A percentile compares a stretch with the other conserved stretches of the same genome.
phyloP scores from a whole-genome alignment of 2,113 vertebrate species.

The Thymallus thymallus region DNA sequence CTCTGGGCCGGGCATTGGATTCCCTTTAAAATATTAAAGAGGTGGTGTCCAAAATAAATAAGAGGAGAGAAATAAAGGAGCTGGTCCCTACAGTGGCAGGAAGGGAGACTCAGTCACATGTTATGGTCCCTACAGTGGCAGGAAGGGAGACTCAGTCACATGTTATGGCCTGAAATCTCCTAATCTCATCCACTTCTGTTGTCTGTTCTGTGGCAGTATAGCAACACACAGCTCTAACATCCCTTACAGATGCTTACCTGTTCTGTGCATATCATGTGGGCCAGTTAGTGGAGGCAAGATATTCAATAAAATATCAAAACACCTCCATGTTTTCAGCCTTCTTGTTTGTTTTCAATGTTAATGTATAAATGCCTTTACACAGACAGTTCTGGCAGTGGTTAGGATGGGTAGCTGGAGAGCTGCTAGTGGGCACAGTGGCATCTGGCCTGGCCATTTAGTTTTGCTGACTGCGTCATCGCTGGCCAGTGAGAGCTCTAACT shows the following conservation, averaged over 20 bases:
- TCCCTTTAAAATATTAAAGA: conserved; percentile 67
- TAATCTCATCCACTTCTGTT: not conserved
- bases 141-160: too few species aligned
- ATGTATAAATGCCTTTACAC: not conserved
- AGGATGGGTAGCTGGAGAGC: conserved; percentile 45
- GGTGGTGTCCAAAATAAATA: conserved; percentile 53
- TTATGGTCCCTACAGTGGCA: conserved; percentile 13
- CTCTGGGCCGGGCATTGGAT: conserved; percentile 46
- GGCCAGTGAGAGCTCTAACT: conserved; percentile 33
- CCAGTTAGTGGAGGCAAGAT: not conserved
- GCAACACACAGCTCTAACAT: not conserved
- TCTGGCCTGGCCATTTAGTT: conserved; percentile 62
- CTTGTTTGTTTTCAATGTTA: too few species aligned
- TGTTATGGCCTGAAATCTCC: too few species aligned
- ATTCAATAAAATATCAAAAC: not conserved
- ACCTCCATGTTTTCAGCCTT: not conserved
- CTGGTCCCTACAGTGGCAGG: conserved; percentile 16
- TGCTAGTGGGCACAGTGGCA: conserved; percentile 56
- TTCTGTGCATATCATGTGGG: too few species aligned
- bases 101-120: too few species aligned
- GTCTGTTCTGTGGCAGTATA: not conserved
- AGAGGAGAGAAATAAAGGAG: conserved; percentile 22
- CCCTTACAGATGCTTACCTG: not conserved
- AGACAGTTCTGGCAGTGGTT: conserved; percentile 17
- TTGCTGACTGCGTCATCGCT: conserved; percentile 49